These are phyloP conservation scores for Hydrolagus affinis DNA, from an alignment of 2,113 vertebrate genomes.

Conservation along the genomic window DNA sequence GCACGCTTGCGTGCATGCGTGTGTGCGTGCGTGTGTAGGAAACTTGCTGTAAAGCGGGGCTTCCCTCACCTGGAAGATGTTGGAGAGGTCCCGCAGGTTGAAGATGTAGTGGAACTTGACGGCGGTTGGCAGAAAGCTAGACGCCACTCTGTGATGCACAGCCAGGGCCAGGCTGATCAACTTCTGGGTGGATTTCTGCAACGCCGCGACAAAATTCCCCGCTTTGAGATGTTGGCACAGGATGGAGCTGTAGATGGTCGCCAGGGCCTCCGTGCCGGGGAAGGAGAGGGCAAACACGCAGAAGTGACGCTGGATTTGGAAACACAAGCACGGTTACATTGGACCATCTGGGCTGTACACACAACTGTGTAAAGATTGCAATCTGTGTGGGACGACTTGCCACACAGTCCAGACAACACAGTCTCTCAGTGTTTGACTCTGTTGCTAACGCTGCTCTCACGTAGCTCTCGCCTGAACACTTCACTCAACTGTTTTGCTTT, in stretches of 20 bases:
- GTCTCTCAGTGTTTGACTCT: too few species aligned
- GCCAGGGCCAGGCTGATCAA: slow-evolving; percentile 68
- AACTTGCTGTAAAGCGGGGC: background rate
- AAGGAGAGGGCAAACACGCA: slow-evolving; percentile 76
- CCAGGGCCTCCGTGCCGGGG: slow-evolving; percentile 71
- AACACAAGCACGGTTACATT: background rate
- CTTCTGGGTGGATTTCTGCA: slow-evolving; percentile 63
- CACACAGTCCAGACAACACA: too few species aligned
- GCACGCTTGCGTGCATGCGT: background rate
- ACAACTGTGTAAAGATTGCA: background rate
- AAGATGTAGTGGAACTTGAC: slow-evolving; percentile 95
- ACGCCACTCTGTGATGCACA: slow-evolving; percentile 68
- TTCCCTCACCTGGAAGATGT: slow-evolving; percentile 80
- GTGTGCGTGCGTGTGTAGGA: background rate
- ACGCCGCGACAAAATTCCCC: slow-evolving; percentile 52
- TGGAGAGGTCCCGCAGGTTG: slow-evolving; percentile 88
- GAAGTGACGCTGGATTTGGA: slow-evolving; percentile 75
- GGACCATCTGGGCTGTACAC: background rate
- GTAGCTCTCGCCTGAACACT: too few species aligned
- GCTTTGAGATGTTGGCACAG: slow-evolving; percentile 65
- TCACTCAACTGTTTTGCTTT: too few species aligned
- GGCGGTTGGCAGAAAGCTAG: slow-evolving; percentile 79
- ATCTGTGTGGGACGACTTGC: background rate
- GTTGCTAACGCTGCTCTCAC: too few species aligned
- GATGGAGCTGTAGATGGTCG: slow-evolving; percentile 83